These are phyloP conservation scores for Varanus komodoensis DNA, from an alignment of 2,113 vertebrate species.

Conservation along the genomic window DNA sequence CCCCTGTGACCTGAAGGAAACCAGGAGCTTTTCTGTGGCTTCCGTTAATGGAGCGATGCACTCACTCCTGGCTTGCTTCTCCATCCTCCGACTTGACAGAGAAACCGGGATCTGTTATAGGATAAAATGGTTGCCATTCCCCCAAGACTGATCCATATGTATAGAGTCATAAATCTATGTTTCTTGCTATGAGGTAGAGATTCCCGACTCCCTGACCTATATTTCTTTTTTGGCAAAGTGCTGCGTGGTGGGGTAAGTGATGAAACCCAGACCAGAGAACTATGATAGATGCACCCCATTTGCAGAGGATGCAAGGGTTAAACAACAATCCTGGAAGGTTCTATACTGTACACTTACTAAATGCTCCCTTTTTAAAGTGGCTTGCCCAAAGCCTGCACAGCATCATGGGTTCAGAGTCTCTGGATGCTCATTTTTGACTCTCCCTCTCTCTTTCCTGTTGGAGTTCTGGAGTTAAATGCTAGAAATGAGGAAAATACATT, in stretches of 20 bases:
- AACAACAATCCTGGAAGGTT: neutral
- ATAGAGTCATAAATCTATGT: conserved; percentile 13
- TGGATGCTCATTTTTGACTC: neutral
- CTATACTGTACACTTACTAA: conserved; percentile 3
- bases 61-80: conserved; percentile 1
- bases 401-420: neutral
- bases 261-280: conserved; percentile 30
- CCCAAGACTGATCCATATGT: neutral
- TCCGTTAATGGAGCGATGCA: conserved; percentile 18
- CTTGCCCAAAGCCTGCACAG: conserved; percentile 5
- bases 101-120: neutral
- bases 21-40: neutral
- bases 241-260: conserved; percentile 11
- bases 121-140: neutral
- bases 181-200: neutral
- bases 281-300: conserved; percentile 7
- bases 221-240: conserved; percentile 18
- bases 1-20: conserved; percentile 2
- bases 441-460: neutral
- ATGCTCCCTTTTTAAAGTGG: neutral
- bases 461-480: conserved; percentile 23
- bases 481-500: conserved; percentile 12
- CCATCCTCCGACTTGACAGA: neutral
- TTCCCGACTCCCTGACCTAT: conserved; percentile 3
- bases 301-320: neutral